Conservation (phyloP, 2,888 invertebrate genomes). For the Chrysina gloriosa region DNA sequence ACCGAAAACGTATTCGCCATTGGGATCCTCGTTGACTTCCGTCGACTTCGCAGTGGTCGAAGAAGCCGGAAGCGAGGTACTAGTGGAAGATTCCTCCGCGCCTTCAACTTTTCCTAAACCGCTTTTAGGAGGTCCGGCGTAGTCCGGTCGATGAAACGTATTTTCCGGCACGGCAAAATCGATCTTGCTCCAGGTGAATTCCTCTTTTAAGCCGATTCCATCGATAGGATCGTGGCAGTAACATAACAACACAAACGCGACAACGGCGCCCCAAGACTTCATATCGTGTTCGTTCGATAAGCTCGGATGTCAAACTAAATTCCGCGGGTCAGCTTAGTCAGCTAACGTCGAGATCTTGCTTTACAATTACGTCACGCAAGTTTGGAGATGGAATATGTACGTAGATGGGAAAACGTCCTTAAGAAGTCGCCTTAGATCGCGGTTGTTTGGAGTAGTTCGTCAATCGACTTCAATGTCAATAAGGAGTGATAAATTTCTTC, state of each 20-base stretch:
- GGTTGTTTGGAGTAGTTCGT: too few species aligned
- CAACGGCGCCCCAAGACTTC: neutral
- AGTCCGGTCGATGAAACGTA: neutral
- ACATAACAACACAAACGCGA: neutral
- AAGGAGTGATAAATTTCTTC: too few species aligned
- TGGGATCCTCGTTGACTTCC: neutral
- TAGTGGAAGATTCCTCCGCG: neutral
- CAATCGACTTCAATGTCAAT: too few species aligned
- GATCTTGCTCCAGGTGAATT: slow-evolving; percentile 38
- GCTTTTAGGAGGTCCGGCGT: neutral
- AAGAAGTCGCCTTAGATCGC: too few species aligned
- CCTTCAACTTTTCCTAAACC: neutral
- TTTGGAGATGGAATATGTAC: too few species aligned
- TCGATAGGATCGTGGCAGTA: neutral
- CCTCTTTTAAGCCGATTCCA: slow-evolving; percentile 28
- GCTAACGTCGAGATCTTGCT: too few species aligned
- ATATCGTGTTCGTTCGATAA: neutral
- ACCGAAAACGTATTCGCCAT: slow-evolving; percentile 9
- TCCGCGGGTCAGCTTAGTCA: too few species aligned
- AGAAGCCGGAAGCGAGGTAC: neutral
- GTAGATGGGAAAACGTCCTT: too few species aligned
- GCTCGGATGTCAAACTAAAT: too few species aligned
- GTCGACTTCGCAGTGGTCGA: neutral
- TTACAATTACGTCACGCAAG: too few species aligned
- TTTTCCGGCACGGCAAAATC: slow-evolving; percentile 4